phyloP scores from a whole-genome alignment of 2,113 vertebrate genomes.

The Toxostoma redivivum region DNA sequence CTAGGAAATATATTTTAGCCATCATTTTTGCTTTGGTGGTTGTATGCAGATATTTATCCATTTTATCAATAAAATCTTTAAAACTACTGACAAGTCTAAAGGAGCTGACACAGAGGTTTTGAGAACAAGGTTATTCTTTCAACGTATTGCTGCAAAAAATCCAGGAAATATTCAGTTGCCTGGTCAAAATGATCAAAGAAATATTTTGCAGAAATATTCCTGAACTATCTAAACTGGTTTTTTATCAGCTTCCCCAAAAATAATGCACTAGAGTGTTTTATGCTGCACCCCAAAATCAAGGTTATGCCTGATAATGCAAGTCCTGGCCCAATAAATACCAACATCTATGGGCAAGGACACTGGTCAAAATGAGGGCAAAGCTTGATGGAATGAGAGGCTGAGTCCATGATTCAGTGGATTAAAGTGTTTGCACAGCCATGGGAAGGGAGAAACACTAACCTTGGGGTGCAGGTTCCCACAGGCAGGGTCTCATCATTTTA shows the following conservation, averaged over 20 bases:
- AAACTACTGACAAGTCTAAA: not conserved
- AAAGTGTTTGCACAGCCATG: not conserved
- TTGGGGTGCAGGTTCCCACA: fast-evolving
- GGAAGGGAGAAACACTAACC: fast-evolving
- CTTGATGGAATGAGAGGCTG: not conserved
- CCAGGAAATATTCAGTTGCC: not conserved
- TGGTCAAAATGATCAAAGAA: not conserved
- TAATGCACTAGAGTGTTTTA: fast-evolving
- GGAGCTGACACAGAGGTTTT: conserved; percentile 14
- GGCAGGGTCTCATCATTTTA: not conserved
- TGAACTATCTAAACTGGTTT: not conserved
- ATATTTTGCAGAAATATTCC: not conserved
- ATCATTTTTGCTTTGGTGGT: not conserved
- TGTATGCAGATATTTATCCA: not conserved
- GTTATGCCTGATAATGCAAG: fast-evolving
- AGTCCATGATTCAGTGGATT: not conserved
- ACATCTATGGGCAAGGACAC: not conserved
- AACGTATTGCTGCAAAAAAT: not conserved
- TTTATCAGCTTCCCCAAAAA: not conserved
- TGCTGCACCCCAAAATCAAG: not conserved
- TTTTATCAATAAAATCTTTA: conserved; percentile 18
- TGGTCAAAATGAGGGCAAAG: not conserved
- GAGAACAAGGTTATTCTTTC: conserved; percentile 4
- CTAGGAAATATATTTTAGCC: not conserved
- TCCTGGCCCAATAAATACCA: not conserved